Base-by-base conservation (phyloP, 30 jellyfish, hydroid and myxozoan species). In the Cassiopea andromeda region DNA sequence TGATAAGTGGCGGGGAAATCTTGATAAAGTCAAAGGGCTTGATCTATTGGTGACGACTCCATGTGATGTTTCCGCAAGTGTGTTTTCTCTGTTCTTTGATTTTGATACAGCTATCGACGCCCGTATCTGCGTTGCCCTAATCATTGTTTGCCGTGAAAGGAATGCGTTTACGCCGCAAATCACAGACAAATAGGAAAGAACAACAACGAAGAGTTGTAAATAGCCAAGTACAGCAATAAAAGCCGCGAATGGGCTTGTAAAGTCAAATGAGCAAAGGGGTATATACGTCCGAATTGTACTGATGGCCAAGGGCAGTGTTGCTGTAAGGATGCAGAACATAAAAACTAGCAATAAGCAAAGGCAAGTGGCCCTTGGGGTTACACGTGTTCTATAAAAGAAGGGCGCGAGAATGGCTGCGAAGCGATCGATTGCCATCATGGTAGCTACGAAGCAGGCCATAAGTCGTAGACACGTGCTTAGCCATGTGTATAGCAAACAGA, bases 351-450 rank as follows among this genome's bases (percentile, higher is more conserved):
- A 7, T 1, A 91, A 60, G 44, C 74, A 17, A 19, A 77, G 50
- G 58, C 46, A 50, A 0, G 79, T 90, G 1, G 61, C 66, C 46
- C 80, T 75, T 27, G 88, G 83, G 15, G 88, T 83, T 15, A 80
- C 82, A 49, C 80, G 73, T n/a, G 94, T 78, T 38, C 94, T 59
- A 84, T 91, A 91, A 44, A 83, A 73, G 50, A 91, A 60, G 48
- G 97, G 97, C 59, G 71, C 60, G 58, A 84, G 94, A 38, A 91
- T 84, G 43, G 93, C 92, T 13, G 90, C 94, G 38, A 66, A 83
- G 1, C 97, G 93, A 60, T 91, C 97, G 9, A 91, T 71, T 46
- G 97, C 81, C 97, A 91, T 91, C 60, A 80, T 27, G 16, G 94
- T 84, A n/a, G 97, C 92, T 12, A 87, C 83, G 70, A 91, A 81